Conservation (phyloP, 2,113 vertebrate genomes). For the Dicerorhinus sumatrensis region DNA sequence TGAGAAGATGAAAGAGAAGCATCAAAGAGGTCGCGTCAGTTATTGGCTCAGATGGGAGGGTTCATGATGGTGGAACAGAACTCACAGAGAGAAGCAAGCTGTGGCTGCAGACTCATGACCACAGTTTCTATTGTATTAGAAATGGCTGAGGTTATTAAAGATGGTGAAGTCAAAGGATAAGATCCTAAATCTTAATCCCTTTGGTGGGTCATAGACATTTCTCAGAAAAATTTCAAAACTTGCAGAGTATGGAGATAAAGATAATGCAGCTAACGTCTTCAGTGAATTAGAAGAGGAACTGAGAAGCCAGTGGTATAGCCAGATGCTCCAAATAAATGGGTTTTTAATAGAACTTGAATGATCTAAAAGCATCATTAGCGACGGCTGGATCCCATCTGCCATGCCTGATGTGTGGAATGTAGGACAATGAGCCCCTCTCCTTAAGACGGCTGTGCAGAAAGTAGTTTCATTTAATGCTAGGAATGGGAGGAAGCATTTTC, state of each 20-base stretch:
- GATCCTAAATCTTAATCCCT: neutral
- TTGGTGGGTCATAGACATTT: rapidly evolving
- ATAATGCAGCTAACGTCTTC: neutral
- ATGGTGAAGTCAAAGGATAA: neutral
- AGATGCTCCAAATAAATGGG: neutral
- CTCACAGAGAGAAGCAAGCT: neutral
- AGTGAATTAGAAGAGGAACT: neutral
- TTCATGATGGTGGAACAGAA: neutral
- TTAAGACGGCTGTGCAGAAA: neutral
- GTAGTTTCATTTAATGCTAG: neutral
- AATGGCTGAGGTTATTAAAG: neutral
- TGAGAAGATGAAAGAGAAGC: neutral
- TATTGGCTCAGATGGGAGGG: neutral
- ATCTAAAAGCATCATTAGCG: neutral
- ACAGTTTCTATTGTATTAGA: neutral
- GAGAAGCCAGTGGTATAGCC: neutral
- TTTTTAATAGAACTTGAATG: neutral
- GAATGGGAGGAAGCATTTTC: neutral
- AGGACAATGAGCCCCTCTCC: neutral
- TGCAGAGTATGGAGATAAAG: neutral
- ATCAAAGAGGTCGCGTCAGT: neutral
- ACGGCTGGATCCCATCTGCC: neutral
- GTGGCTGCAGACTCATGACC: neutral
- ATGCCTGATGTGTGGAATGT: neutral
- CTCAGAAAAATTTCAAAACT: neutral